A percentile compares a stretch with the other conserved stretches of the same genome.
Conservation (phyloP, 2,113 vertebrate species). For the Rhinichthys klamathensis region DNA sequence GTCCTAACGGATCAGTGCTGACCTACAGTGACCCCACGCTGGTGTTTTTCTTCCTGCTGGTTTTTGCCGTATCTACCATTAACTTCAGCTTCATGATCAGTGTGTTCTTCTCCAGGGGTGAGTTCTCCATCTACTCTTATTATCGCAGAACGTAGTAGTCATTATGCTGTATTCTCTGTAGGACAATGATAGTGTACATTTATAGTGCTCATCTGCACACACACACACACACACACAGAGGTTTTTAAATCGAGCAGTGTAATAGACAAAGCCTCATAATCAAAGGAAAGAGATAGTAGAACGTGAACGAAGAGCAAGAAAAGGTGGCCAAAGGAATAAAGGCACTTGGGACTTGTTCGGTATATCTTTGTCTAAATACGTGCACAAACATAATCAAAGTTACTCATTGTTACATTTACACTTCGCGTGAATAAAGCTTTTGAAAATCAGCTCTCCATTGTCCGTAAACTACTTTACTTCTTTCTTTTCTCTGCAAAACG, state of each 20-base stretch:
- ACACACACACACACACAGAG: not conserved
- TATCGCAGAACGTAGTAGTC: not conserved
- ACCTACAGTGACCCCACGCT: constrained; percentile 89
- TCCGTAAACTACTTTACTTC: not conserved
- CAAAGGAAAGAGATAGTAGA: not conserved
- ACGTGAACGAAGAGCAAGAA: not conserved
- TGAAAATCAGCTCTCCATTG: constrained; percentile 9
- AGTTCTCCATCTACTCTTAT: constrained; percentile 29
- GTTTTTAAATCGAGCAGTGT: not conserved
- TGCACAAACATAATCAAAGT: not conserved
- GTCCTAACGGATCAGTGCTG: constrained; percentile 86
- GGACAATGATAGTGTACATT: not conserved
- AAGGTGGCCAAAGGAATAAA: not conserved
- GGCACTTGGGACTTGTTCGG: not conserved
- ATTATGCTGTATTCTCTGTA: not conserved
- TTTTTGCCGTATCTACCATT: constrained; percentile 88
- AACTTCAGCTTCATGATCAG: constrained; percentile 99
- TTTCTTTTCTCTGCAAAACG: not conserved
- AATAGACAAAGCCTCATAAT: not conserved
- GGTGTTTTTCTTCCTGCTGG: constrained; percentile 87
- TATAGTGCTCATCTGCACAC: not conserved
- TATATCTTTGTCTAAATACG: not conserved
- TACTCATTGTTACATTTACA: not conserved
- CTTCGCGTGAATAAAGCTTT: not conserved
- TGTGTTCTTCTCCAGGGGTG: constrained; percentile 94